Evolutionary conservation across 2,888 invertebrate genomes (phyloP).

Genomic region (Trachelus tabidus): DNA sequence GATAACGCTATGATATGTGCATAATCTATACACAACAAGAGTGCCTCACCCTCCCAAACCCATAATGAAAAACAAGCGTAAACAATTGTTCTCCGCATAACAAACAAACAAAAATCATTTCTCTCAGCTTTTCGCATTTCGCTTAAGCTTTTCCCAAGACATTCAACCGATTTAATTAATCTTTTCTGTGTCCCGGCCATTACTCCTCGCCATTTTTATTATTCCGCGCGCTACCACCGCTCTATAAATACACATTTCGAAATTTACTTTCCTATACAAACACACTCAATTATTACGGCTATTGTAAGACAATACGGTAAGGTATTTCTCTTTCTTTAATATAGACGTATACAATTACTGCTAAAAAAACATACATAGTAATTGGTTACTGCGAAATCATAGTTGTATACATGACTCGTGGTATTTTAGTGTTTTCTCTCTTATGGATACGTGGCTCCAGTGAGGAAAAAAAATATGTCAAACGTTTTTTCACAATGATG

Average conservation of each 20-base stretch:
- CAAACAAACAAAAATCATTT: slow-evolving; percentile 17
- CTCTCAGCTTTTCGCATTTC: neutral
- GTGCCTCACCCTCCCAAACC: slow-evolving; percentile 23
- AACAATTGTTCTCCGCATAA: slow-evolving; percentile 21
- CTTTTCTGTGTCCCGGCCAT: neutral
- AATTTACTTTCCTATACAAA: neutral
- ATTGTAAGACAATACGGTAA: neutral
- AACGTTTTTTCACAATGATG: neutral
- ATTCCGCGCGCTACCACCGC: neutral
- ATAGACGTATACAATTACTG: neutral
- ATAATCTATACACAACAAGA: slow-evolving; percentile 59
- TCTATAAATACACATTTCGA: neutral
- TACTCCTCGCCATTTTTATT: neutral
- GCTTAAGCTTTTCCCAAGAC: neutral
- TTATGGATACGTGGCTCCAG: neutral
- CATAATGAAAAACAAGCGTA: slow-evolving; percentile 37
- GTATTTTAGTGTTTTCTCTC: slow-evolving; percentile 14
- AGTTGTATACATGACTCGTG: slow-evolving; percentile 27
- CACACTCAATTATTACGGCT: neutral
- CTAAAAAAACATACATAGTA: neutral
- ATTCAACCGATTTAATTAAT: neutral
- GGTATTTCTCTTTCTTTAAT: neutral
- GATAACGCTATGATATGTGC: slow-evolving; percentile 48
- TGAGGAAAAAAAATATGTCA: neutral
- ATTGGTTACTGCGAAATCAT: slow-evolving; percentile 1